phyloP scores from a whole-genome alignment of 2,888 invertebrate genomes.

The Drosophila aldrichi region DNA sequence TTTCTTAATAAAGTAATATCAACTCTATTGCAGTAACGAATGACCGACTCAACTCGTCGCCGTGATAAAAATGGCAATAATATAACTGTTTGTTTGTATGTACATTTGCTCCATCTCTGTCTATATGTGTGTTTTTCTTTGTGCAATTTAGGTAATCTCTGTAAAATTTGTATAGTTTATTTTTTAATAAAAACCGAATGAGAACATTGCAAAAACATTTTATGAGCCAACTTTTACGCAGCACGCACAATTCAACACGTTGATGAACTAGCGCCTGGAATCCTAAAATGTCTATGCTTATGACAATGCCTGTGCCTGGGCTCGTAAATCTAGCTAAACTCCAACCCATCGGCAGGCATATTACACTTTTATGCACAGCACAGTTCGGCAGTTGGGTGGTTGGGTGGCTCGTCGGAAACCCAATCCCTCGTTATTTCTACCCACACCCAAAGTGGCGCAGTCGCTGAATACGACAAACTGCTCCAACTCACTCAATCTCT shows the following conservation, averaged over 20 bases:
- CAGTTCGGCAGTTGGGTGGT: neutral
- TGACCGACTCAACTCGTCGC: too few relatives aligned
- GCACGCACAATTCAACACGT: slow-evolving; percentile 66
- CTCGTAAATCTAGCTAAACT: slow-evolving; percentile 64
- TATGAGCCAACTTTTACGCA: slow-evolving; percentile 69
- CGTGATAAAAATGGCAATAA: neutral
- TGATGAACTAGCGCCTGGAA: slow-evolving; percentile 60
- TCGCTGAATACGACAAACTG: slow-evolving; percentile 4
- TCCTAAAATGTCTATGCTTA: slow-evolving; percentile 23
- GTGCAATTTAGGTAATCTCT: slow-evolving; percentile 68
- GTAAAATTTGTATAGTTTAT: slow-evolving; percentile 81
- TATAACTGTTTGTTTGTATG: slow-evolving; percentile 11
- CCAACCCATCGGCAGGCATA: slow-evolving; percentile 40
- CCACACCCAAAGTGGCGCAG: neutral
- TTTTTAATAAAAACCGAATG: slow-evolving; percentile 69
- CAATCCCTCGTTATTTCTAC: neutral
- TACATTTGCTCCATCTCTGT: slow-evolving; percentile 16
- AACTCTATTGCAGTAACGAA: too few relatives aligned
- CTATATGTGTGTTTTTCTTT: slow-evolving; percentile 46
- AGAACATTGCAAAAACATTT: slow-evolving; percentile 56
- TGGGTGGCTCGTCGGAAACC: neutral
- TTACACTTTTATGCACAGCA: slow-evolving; percentile 64
- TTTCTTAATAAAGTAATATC: too few relatives aligned
- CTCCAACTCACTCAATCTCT: neutral
- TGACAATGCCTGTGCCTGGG: slow-evolving; percentile 29